These are phyloP conservation scores for Corythoichthys haematopterus DNA, from an alignment of 2,113 vertebrate species.

Conservation along the genomic window DNA sequence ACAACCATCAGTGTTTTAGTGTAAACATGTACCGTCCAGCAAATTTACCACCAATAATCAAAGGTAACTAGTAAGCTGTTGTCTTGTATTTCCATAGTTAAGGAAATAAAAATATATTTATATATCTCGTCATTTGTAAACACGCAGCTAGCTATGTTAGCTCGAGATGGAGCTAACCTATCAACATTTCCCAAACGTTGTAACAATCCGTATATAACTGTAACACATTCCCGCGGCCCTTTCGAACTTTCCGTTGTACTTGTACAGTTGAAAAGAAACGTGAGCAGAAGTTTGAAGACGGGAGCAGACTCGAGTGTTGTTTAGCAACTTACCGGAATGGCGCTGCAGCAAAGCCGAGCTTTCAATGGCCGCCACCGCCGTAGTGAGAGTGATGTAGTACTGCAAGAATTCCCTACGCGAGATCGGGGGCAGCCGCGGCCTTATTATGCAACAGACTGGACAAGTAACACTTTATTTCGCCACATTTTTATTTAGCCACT, in stretches of 20 bases:
- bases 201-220: not conserved
- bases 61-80: not conserved
- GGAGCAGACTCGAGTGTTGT: not conserved
- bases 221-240: not conserved
- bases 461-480: constrained; percentile 38
- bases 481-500: constrained; percentile 48
- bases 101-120: not conserved
- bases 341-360: constrained; percentile 42
- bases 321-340: constrained; percentile 57
- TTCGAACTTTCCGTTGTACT: not conserved
- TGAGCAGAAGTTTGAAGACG: not conserved
- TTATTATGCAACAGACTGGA: constrained; percentile 55
- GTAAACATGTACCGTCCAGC: not conserved
- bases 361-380: constrained; percentile 29
- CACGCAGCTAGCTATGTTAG: constrained; percentile 37
- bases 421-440: constrained; percentile 59
- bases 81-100: not conserved
- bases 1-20: not conserved
- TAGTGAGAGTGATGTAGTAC: not conserved
- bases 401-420: constrained; percentile 54
- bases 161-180: constrained; percentile 10
- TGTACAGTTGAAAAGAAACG: not conserved
- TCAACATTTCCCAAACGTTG: not conserved
- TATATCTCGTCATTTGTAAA: constrained; percentile 50
- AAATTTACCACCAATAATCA: not conserved